These are phyloP conservation scores for Leistus spinibarbis DNA, from an alignment of 2,888 invertebrate species.

Conservation along the genomic window DNA sequence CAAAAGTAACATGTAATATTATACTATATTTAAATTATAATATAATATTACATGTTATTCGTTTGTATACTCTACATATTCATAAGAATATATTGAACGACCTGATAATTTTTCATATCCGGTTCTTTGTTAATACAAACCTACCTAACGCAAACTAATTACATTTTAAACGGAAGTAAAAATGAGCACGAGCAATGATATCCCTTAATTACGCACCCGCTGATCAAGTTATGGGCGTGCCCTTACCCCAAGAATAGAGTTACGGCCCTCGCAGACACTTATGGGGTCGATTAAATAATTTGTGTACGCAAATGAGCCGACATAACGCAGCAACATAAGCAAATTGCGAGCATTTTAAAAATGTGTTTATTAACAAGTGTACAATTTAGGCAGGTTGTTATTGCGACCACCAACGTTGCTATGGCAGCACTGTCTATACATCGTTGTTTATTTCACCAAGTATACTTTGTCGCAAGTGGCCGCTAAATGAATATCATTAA, in stretches of 20 bases:
- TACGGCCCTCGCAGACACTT: constrained; percentile 32
- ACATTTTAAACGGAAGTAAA: neutral
- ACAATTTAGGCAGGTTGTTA: constrained; percentile 29
- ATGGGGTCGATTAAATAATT: constrained; percentile 39
- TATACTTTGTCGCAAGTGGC: neutral
- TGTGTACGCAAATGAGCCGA: constrained; percentile 33
- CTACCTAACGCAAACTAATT: neutral
- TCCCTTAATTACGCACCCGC: neutral
- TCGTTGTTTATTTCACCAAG: neutral
- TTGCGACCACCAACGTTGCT: constrained; percentile 13
- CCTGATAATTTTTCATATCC: neutral
- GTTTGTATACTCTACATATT: too few species aligned
- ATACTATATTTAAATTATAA: too few species aligned
- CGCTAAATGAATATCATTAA: constrained; percentile 20
- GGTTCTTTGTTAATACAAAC: neutral
- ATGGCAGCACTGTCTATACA: neutral
- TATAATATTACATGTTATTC: neutral
- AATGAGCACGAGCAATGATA: neutral
- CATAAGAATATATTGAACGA: neutral
- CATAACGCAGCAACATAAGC: constrained; percentile 1
- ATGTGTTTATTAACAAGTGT: constrained; percentile 35
- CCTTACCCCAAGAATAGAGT: constrained; percentile 2
- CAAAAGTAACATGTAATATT: too few species aligned
- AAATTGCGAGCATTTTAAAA: constrained; percentile 23
- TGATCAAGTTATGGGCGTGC: neutral